These are phyloP conservation scores for Mus spicilegus DNA, from an alignment of 2,113 vertebrate genomes.

Conservation along the genomic window DNA sequence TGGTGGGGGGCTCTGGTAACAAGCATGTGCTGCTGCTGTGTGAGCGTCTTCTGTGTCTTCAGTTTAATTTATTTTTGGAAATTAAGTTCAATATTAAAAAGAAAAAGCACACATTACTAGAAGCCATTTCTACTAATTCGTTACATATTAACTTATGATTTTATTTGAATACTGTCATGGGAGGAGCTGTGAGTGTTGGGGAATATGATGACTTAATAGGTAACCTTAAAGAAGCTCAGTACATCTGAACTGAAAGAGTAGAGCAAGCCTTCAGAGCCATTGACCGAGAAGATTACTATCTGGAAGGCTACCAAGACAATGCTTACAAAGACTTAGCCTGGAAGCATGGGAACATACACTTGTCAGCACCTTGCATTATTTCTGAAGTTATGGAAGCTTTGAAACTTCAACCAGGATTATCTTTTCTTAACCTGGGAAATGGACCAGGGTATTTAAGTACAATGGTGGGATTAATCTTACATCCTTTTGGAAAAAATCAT, in stretches of 20 bases:
- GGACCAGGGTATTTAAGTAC: conserved; percentile 99
- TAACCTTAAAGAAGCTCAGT: conserved; percentile 99
- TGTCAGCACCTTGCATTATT: conserved; percentile 99
- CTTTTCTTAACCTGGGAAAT: conserved; percentile 99
- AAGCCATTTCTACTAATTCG: conserved; percentile 82
- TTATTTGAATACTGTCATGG: conserved; percentile 90
- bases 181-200: conserved; percentile 98
- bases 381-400: conserved; percentile 99
- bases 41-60: too few species aligned
- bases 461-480: conserved; percentile 99
- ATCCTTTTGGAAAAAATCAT: too few species aligned
- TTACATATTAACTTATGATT: conserved; percentile 83
- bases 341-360: conserved; percentile 99
- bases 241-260: conserved; percentile 96
- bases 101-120: conserved; percentile 76
- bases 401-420: conserved; percentile 96
- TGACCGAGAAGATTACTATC: conserved; percentile 98
- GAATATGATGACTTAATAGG: conserved; percentile 99
- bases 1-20: too few species aligned
- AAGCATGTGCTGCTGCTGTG: too few species aligned
- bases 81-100: conserved; percentile 82
- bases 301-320: conserved; percentile 97
- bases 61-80: conserved; percentile 83
- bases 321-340: conserved; percentile 99
- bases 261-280: conserved; percentile 99